Evolutionary conservation across 2,888 invertebrate genomes (phyloP).

Genomic region (Drosophila conformis): DNA sequence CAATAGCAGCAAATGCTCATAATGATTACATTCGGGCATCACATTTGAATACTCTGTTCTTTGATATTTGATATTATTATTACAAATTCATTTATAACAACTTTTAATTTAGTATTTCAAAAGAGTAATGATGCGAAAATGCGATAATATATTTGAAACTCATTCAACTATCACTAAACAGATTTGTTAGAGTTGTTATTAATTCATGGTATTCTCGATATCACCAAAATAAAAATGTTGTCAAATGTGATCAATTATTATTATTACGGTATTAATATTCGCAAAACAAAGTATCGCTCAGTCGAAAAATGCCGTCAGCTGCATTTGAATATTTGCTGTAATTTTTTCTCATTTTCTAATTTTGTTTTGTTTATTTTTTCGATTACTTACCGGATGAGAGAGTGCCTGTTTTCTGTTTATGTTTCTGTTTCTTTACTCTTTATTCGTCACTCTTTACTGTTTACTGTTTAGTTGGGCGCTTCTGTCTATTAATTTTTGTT

Average conservation of each 20-base stretch:
- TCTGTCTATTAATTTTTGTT: slow-evolving; percentile 11
- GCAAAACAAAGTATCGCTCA: not conserved
- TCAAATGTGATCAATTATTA: not conserved
- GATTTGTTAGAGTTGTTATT: not conserved
- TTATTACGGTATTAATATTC: not conserved
- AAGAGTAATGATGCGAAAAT: not conserved
- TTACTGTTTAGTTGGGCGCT: not conserved
- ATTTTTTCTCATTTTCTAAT: not conserved
- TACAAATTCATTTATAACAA: not conserved
- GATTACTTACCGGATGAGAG: not conserved
- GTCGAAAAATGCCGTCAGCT: not conserved
- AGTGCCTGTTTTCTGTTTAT: not conserved
- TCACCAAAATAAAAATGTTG: not conserved
- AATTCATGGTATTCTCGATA: not conserved
- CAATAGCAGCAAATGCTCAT: slow-evolving; percentile 26
- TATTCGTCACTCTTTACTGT: not conserved
- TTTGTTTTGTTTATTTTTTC: no score
- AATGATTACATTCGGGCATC: slow-evolving; percentile 1
- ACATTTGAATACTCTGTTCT: not conserved
- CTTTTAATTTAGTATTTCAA: not conserved
- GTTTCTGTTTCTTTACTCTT: not conserved
- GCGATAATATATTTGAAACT: not conserved
- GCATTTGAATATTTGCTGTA: not conserved
- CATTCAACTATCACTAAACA: not conserved
- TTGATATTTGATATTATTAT: not conserved